phyloP scores from a whole-genome alignment of 92 coral and sea anemone species.

The Phenganax marumi region DNA sequence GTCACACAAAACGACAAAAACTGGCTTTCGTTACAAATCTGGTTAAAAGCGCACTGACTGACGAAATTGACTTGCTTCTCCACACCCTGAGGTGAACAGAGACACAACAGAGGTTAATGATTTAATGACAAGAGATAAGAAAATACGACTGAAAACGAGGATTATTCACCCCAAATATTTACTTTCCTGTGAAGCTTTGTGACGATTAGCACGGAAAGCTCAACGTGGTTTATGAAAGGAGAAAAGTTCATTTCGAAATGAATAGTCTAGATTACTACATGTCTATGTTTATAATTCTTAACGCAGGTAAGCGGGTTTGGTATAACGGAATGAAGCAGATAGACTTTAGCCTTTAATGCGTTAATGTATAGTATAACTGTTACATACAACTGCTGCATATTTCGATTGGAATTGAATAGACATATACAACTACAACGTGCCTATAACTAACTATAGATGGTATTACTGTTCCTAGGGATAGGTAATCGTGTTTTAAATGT shows the following conservation, averaged over 20 bases:
- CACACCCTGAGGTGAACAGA: constrained; percentile 24
- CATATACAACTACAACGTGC: too few species aligned
- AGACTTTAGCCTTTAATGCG: too few species aligned
- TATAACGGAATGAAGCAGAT: neutral
- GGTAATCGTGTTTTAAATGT: too few species aligned
- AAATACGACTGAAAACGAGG: neutral
- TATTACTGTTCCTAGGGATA: too few species aligned
- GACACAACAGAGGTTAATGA: constrained; percentile 26
- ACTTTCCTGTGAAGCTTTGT: neutral
- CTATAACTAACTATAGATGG: too few species aligned
- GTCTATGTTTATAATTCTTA: neutral
- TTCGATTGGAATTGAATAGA: too few species aligned
- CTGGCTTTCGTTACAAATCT: neutral
- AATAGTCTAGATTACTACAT: neutral
- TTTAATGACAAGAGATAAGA: constrained; percentile 11
- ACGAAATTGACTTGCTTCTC: neutral
- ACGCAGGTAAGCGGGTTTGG: constrained; percentile 15
- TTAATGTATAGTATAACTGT: too few species aligned
- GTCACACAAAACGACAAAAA: neutral
- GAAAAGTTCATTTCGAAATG: neutral
- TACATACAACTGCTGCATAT: too few species aligned
- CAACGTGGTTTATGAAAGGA: neutral
- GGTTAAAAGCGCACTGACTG: neutral
- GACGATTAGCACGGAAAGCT: neutral
- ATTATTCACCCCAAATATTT: neutral